phyloP scores from a whole-genome alignment of 30 jellyfish, hydroid and myxozoan species.

The Hydra vulgaris region DNA sequence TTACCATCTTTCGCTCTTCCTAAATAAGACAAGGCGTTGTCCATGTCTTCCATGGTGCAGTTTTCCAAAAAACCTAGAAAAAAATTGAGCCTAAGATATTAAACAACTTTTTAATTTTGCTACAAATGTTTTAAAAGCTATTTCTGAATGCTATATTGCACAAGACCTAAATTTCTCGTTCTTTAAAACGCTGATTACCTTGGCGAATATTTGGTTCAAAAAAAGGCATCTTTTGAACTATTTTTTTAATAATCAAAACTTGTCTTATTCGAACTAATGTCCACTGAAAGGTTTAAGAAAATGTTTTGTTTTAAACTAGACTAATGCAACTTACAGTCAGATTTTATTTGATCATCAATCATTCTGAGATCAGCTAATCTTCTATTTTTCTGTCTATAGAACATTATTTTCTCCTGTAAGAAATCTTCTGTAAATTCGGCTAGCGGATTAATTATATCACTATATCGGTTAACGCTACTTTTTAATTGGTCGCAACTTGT shows the following conservation, averaged over 20 bases:
- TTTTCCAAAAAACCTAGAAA: conserved; percentile 63
- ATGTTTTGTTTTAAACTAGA: no score
- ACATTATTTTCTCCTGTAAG: conserved; percentile 68
- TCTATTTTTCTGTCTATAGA: conserved; percentile 49
- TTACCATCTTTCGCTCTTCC: conserved; percentile 73
- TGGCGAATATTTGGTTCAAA: no score
- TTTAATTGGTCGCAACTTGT: conserved; percentile 32
- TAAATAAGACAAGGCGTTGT: conserved; percentile 59
- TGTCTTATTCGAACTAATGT: no score
- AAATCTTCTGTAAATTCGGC: conserved; percentile 59
- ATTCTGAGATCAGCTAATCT: conserved; percentile 62
- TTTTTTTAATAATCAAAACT: no score
- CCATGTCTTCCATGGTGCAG: conserved; percentile 78
- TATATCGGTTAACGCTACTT: conserved; percentile 41
- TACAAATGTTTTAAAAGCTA: no score
- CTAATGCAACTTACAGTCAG: conserved; percentile 58
- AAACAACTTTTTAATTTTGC: no score
- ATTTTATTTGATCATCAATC: conserved; percentile 77
- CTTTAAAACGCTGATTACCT: no score
- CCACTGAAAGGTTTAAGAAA: no score
- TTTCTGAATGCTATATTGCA: no score
- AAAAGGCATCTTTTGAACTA: no score
- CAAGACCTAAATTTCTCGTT: not conserved
- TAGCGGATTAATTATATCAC: conserved; percentile 37
- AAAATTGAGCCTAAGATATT: not conserved